These are phyloP conservation scores for Clarias batrachus DNA, from an alignment of 2,113 vertebrate species.

Conservation along the genomic window DNA sequence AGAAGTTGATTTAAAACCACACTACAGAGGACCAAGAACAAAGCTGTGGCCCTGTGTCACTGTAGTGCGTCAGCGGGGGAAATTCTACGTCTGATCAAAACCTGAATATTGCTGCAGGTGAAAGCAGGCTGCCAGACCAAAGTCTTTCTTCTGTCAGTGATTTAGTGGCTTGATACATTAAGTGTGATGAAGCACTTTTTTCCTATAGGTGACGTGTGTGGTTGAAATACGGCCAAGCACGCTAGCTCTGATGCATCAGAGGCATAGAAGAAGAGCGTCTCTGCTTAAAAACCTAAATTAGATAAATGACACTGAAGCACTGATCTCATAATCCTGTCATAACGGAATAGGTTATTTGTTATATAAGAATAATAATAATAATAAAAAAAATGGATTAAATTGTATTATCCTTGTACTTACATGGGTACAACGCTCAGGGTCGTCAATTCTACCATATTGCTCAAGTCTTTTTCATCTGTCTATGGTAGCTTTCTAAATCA, in stretches of 20 bases:
- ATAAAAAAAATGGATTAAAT: constrained; percentile 11
- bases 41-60: constrained; percentile 1
- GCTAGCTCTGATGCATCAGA: constrained; percentile 29
- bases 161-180: constrained; percentile 25
- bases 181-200: constrained; percentile 31
- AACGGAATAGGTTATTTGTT: constrained; percentile 24
- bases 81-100: constrained; percentile 37
- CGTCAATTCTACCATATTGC: constrained; percentile 27
- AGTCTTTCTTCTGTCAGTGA: constrained; percentile 28
- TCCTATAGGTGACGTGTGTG: constrained; percentile 9
- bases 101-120: constrained; percentile 32
- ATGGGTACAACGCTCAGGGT: constrained; percentile 14
- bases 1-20: constrained; percentile 17
- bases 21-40: constrained; percentile 12
- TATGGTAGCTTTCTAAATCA: constrained; percentile 31
- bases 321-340: constrained; percentile 38
- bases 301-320: constrained; percentile 21
- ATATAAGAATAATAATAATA: constrained; percentile 18
- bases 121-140: constrained; percentile 21
- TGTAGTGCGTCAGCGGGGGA: not conserved
- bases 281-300: constrained; percentile 33
- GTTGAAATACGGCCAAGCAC: constrained; percentile 27
- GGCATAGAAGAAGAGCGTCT: constrained; percentile 2
- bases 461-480: not conserved
- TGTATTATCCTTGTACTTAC: constrained; percentile 15